Base-by-base conservation (phyloP, 1,140 invertebrate species). In the Drosophila novamexicana region DNA sequence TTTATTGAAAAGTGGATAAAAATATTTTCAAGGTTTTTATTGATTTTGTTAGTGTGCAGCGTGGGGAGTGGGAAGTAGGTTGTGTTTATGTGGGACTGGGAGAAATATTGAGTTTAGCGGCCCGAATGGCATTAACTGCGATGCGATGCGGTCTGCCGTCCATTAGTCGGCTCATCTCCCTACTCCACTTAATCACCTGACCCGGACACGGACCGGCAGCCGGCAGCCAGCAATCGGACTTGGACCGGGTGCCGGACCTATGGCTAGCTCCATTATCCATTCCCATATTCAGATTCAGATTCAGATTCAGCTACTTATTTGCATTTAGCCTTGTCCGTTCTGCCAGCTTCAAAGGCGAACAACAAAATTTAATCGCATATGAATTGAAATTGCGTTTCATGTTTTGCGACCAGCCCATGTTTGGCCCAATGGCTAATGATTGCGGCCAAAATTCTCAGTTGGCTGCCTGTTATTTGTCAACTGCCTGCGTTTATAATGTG, bases 311-410 rank as follows among this genome's bases (percentile, higher is more conserved):
- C 9, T 54, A 50, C 36, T 2, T 22, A 39, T 71, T 57, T 57
- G 29, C 52, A 42, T 50, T 56, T 36, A 47, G 39, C 37, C n/a
- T 40, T 68, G 59, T 42, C 58, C 44, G 79, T 54, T 56, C 67
- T 67, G 61, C 18, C 50, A 47, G 72, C 79, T 82, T 81, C 75
- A 81, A 81, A 81, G 80, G 56, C 76, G 58, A 66, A 53, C 79
- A 79, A 74, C 72, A 64, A 82, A 88, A 88, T 86, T 29, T 82
- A 88, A 86, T 88, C 83, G 71, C 79, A 82, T 82, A 82, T 61
- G 70, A 77, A 88, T 88, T 70, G 81, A 85, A 83, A 85, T 82
- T 74, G 82, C 83, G 79, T 74, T 79, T 78, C 61, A 61, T 68
- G 65, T 73, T 79, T 29, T 59, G 39, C 34, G 58, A 14, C 57